Conservation (phyloP, 2,113 vertebrate genomes). For the Mixornis gularis region DNA sequence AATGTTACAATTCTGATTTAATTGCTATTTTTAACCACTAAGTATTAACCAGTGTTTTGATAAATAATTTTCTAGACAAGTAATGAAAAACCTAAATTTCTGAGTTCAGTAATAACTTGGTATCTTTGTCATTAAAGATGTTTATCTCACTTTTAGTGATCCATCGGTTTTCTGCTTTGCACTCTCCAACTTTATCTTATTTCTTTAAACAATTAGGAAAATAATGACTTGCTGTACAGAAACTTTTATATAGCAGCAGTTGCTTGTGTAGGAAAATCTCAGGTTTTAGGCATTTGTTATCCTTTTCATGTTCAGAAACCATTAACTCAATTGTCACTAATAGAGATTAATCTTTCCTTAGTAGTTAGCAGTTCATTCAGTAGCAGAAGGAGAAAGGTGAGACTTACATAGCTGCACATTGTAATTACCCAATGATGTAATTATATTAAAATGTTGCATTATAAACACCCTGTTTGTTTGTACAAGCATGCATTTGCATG, state of each 20-base stretch:
- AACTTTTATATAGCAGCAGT: background rate
- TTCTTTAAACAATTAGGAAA: background rate
- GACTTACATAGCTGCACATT: constrained; percentile 30
- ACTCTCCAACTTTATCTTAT: background rate
- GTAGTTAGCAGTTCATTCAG: background rate
- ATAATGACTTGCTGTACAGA: background rate
- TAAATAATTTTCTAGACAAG: background rate
- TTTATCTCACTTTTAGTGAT: background rate
- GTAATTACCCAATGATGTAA: constrained; percentile 29
- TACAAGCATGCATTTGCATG: constrained; percentile 25
- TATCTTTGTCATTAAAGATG: background rate
- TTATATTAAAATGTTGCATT: constrained; percentile 51
- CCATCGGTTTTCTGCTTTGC: background rate
- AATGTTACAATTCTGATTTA: background rate
- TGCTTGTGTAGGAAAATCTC: background rate
- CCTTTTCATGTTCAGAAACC: background rate
- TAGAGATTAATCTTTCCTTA: constrained; percentile 10
- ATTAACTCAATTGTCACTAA: background rate
- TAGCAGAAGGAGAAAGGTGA: background rate
- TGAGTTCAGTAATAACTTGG: background rate
- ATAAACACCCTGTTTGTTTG: constrained; percentile 45
- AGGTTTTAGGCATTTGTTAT: background rate
- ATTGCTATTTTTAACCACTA: background rate
- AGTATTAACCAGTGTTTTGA: background rate
- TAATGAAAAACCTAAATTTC: background rate